Conservation (phyloP, 2,113 vertebrate genomes). For the Macquaria australasica region DNA sequence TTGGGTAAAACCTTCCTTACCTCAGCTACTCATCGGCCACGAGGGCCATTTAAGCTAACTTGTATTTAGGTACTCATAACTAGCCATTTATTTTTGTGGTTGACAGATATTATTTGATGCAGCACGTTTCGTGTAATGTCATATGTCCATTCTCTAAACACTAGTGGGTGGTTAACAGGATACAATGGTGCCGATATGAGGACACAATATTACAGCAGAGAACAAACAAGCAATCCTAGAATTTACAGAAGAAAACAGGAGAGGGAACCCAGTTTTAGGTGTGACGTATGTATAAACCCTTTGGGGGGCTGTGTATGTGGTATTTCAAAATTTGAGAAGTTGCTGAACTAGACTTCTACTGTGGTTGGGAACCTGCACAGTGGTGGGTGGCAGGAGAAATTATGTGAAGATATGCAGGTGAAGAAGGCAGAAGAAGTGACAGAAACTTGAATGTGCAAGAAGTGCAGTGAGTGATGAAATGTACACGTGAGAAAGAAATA, state of each 20-base stretch:
- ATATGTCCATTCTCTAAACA: not conserved
- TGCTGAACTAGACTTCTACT: not conserved
- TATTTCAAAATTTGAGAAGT: not conserved
- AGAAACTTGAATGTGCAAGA: not conserved
- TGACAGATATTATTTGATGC: not conserved
- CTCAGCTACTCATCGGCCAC: not conserved
- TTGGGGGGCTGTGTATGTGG: not conserved
- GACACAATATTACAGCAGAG: not conserved
- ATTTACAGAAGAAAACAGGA: no score
- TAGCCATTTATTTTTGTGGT: not conserved
- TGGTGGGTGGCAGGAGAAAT: not conserved
- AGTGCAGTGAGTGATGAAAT: not conserved
- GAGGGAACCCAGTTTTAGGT: no score
- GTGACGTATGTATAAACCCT: no score
- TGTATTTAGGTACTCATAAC: not conserved
- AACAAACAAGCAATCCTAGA: not conserved
- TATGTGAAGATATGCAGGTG: not conserved
- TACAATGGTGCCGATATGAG: not conserved
- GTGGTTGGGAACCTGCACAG: not conserved
- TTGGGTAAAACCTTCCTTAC: not conserved
- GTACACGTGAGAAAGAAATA: not conserved
- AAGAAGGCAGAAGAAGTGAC: not conserved
- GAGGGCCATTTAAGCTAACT: not conserved
- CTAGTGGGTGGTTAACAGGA: not conserved
- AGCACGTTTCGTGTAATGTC: not conserved